phyloP scores from a whole-genome alignment of 2,113 vertebrate species.

The Actenoides lindsayi region DNA sequence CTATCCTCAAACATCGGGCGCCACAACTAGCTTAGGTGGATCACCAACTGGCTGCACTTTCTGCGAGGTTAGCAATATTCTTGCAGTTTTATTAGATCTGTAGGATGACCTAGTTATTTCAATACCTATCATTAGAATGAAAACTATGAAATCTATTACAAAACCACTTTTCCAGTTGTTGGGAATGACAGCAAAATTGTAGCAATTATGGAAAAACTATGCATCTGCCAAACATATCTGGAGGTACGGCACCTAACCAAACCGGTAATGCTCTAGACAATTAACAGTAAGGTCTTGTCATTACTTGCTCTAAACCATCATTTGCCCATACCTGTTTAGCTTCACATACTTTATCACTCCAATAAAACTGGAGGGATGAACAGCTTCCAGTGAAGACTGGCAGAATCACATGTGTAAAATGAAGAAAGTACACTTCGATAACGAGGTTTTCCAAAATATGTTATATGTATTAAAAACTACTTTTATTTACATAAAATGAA shows the following conservation, averaged over 20 bases:
- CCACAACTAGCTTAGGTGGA: neutral
- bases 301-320: slow-evolving; percentile 1
- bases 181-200: neutral
- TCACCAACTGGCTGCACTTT: neutral
- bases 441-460: neutral
- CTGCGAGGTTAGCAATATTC: neutral
- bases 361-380: neutral
- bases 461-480: neutral
- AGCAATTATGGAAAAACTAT: neutral
- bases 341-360: neutral
- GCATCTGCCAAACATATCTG: neutral
- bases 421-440: neutral
- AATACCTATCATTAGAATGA: neutral
- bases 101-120: neutral
- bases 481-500: neutral
- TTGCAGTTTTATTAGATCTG: neutral
- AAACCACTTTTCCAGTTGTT: neutral
- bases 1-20: neutral
- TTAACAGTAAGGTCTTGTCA: neutral
- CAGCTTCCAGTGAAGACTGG: neutral
- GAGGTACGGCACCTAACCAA: neutral
- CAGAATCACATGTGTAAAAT: neutral
- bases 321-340: neutral
- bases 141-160: neutral
- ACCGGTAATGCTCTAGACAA: neutral